These are phyloP conservation scores for Streblospio benedicti DNA, from an alignment of 1,140 invertebrate species.

Conservation along the genomic window DNA sequence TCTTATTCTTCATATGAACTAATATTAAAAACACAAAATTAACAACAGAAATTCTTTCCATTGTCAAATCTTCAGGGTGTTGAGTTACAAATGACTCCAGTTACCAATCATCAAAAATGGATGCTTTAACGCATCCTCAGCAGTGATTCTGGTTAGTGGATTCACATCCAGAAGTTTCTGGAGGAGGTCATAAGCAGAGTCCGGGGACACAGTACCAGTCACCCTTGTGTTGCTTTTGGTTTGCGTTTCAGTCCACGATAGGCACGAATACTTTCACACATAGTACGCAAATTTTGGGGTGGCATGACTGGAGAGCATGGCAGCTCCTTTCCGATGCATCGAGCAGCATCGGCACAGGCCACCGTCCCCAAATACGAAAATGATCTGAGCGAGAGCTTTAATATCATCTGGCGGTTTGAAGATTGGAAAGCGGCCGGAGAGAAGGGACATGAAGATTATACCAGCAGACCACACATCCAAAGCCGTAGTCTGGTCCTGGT, in stretches of 20 bases:
- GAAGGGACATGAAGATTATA: slow-evolving; percentile 70
- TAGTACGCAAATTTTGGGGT: slow-evolving; percentile 48
- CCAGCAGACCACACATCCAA: slow-evolving; percentile 85
- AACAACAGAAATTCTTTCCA: no score
- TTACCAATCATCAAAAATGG: no score
- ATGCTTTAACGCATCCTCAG: slow-evolving; percentile 38
- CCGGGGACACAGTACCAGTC: slow-evolving; percentile 28
- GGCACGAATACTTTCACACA: slow-evolving; percentile 28
- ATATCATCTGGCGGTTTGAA: slow-evolving; percentile 73
- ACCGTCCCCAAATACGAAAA: slow-evolving; percentile 74
- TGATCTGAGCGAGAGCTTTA: slow-evolving; percentile 72
- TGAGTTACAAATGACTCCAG: no score
- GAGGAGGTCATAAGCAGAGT: slow-evolving; percentile 38
- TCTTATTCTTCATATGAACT: no score
- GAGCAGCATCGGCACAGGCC: no score
- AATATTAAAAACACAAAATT: no score
- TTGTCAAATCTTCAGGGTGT: no score
- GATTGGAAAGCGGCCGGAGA: slow-evolving; percentile 73
- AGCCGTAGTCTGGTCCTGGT: slow-evolving; percentile 64
- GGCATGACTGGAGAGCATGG: slow-evolving; percentile 51
- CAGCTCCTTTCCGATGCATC: slow-evolving; percentile 50
- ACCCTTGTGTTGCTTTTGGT: background rate
- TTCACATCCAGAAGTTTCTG: slow-evolving; percentile 38
- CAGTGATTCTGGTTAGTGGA: slow-evolving; percentile 38
- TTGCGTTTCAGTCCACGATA: no score